Evolutionary conservation across 2,797 vertebrate genomes (phyloP), one percentile per base, ranked within the genome.

Genomic region (Gymnoscopelus braueri): DNA sequence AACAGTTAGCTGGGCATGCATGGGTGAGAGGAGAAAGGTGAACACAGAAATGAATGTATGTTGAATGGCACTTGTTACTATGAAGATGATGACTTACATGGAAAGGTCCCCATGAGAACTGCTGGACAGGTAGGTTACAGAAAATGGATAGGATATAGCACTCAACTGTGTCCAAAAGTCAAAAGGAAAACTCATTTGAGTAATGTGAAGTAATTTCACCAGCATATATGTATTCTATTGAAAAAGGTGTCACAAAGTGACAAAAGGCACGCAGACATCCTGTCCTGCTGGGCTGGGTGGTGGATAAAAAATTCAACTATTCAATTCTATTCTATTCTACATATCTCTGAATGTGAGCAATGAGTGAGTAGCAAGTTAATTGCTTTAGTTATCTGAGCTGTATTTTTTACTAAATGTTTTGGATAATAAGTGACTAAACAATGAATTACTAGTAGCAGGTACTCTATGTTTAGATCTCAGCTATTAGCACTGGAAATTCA

Each of bases 41-140:
- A 52, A 71, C 53, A 24, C 11, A 63, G 35, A 44, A 7, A 55
- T 55, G 44, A 80, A 83, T 87, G 85, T 64, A 68, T 70, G 71
- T 29, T 71, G 79, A 23, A 12, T 44, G 84, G 88, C 87, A 87
- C 82, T 81, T 74, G 85, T 89, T 89, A 87, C 82, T 73, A 69
- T 91, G 89, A 87, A 50, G 83, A 79, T 86, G 86, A 81, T 92
- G 93, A 98, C 96, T 97, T 97, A 97, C 96, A 98, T 97, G 96
- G 96, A 95, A 93, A 94, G 87, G 92, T 95, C 96, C 97, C 95
- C 97, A 96, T 96, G 96, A 95, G 95, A 92, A 93, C 92, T 90
- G 96, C 95, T 94, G 96, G 92, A 87, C 76, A 87, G 82, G 85
- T 58, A 65, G 75, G 81, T 92, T 87, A 92, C 56, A 67, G 75